Evolutionary conservation across 2,113 vertebrate genomes (phyloP).

Genomic region (Collichthys lucidus): DNA sequence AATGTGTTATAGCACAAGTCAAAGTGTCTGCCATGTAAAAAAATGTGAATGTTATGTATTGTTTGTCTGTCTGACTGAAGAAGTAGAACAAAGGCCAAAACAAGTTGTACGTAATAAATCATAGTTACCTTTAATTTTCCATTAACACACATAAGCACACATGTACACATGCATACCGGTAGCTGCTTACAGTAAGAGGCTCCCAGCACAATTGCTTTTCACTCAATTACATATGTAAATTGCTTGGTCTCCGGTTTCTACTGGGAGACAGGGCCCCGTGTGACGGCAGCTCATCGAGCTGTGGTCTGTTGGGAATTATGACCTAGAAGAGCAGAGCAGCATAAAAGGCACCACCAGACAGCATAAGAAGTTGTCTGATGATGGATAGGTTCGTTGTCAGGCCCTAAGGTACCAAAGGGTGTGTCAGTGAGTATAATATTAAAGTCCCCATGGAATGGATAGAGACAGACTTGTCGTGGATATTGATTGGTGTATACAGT

Average conservation of each 20-base stretch:
- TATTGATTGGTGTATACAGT: no score
- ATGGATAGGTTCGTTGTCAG: neutral
- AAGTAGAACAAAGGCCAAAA: neutral
- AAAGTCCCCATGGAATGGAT: neutral
- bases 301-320: conserved; percentile 40
- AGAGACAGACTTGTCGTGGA: no score
- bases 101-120: conserved; percentile 2
- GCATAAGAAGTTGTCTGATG: neutral
- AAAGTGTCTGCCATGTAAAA: neutral
- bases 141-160: conserved; percentile 29
- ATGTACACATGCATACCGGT: neutral
- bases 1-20: neutral
- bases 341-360: conserved; percentile 9
- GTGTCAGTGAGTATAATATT: no score
- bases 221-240: conserved; percentile 77
- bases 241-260: conserved; percentile 54
- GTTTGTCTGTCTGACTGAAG: neutral
- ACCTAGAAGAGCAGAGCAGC: conserved; percentile 34
- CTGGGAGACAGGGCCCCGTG: conserved; percentile 28
- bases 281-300: conserved; percentile 42
- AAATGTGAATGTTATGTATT: neutral
- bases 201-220: conserved; percentile 60
- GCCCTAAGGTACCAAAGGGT: neutral
- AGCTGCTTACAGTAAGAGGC: neutral
- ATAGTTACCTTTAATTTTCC: conserved; percentile 5